A percentile compares a stretch with the other conserved stretches of the same genome.
These are phyloP conservation scores for Montipora capricornis DNA, from an alignment of 64 coral and sea anemone genomes.

Conservation along the genomic window DNA sequence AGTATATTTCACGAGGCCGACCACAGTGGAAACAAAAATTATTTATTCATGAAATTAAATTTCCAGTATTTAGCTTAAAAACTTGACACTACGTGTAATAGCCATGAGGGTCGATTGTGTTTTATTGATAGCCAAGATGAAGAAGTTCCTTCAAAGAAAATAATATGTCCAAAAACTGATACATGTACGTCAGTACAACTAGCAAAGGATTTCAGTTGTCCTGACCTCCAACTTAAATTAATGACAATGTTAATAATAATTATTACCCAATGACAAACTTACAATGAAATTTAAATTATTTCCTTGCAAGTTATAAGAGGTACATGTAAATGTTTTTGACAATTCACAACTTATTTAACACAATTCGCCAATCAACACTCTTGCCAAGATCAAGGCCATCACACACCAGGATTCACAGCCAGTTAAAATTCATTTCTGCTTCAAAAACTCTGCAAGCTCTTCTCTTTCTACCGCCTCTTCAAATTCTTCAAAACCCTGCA, in stretches of 20 bases:
- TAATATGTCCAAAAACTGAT: no score
- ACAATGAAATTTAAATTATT: not conserved
- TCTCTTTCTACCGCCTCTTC: constrained; percentile 79
- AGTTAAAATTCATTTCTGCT: constrained; percentile 7
- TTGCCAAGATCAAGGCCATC: not conserved
- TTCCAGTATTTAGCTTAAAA: no score
- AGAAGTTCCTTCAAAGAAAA: no score
- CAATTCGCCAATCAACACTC: not conserved
- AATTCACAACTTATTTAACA: not conserved
- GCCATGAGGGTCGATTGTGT: no score
- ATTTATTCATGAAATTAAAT: no score
- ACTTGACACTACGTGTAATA: no score
- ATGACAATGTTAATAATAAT: not conserved
- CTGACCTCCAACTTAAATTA: not conserved
- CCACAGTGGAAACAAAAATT: no score
- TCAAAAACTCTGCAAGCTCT: constrained; percentile 64
- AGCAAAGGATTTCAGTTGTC: no score
- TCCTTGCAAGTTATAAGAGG: not conserved
- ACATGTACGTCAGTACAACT: no score
- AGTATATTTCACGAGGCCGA: no score
- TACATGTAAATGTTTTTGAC: not conserved
- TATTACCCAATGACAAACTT: not conserved
- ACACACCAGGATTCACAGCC: not conserved
- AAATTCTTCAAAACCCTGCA: constrained; percentile 70
- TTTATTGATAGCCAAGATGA: no score